These are phyloP conservation scores for Ascidia mentula DNA, from an alignment of 23 tunicate genomes.

Conservation along the genomic window DNA sequence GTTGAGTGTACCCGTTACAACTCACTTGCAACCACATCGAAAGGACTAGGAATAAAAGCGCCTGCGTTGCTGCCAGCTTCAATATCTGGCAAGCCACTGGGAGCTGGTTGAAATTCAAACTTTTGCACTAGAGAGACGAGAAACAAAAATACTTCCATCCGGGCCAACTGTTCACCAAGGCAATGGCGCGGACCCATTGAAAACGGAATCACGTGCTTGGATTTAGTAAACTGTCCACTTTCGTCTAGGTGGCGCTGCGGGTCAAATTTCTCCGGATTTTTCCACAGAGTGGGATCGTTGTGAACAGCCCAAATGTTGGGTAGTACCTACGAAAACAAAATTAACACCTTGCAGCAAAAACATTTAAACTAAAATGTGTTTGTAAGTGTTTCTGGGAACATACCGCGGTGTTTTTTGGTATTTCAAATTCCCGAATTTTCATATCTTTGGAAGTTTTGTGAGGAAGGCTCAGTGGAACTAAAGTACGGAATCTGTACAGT, in stretches of 20 bases:
- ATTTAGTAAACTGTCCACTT: neutral
- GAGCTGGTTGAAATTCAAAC: constrained; percentile 26
- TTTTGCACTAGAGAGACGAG: constrained; percentile 4
- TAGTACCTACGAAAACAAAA: neutral
- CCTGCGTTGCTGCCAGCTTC: neutral
- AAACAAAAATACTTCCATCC: constrained; percentile 14
- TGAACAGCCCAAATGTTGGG: constrained; percentile 30
- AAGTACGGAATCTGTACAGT: constrained; percentile 15
- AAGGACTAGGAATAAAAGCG: neutral
- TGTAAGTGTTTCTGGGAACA: neutral
- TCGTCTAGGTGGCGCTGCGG: constrained; percentile 15
- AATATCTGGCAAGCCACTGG: neutral
- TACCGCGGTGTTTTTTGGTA: constrained; percentile 12
- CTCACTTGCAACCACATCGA: neutral
- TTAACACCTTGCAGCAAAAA: neutral
- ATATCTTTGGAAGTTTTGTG: constrained; percentile 13
- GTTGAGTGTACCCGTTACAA: too few relatives aligned
- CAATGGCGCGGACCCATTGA: constrained; percentile 25
- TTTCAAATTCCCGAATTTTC: neutral
- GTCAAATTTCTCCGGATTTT: constrained; percentile 28
- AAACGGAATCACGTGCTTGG: constrained; percentile 5
- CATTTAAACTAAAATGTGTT: neutral
- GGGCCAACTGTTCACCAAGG: constrained; percentile 16
- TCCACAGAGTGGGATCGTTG: constrained; percentile 13
- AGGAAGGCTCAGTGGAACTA: constrained; percentile 3